Conservation (phyloP, 2,113 vertebrate species). For the Hucho hucho region DNA sequence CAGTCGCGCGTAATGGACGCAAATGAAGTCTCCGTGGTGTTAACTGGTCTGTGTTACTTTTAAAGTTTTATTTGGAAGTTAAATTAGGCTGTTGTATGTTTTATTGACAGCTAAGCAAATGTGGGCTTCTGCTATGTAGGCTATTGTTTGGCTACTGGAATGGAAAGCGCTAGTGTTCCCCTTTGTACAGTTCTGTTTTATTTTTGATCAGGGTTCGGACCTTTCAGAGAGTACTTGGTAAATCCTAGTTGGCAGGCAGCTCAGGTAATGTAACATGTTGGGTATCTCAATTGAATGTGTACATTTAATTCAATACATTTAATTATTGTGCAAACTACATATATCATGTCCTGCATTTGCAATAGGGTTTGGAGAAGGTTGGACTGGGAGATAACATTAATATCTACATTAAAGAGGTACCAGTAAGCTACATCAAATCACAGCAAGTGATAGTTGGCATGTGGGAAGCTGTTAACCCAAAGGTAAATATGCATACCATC, state of each 20-base stretch:
- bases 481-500: constrained; percentile 68
- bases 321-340: too few relatives aligned
- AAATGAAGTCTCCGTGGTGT: too few relatives aligned
- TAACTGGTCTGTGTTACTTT: too few relatives aligned
- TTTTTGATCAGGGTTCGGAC: constrained; percentile 78
- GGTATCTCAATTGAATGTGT: too few relatives aligned
- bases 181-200: not conserved
- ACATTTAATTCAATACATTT: too few relatives aligned
- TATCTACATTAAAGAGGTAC: constrained; percentile 63
- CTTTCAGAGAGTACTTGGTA: constrained; percentile 78
- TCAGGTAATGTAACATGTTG: constrained; percentile 60
- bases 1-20: too few relatives aligned
- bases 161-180: constrained; percentile 11
- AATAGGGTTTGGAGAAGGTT: constrained; percentile 81
- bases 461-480: constrained; percentile 77
- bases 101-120: too few relatives aligned
- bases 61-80: not conserved
- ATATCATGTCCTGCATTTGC: too few relatives aligned
- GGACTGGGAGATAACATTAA: constrained; percentile 62
- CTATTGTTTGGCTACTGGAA: not conserved
- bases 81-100: not conserved
- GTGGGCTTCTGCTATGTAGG: too few relatives aligned
- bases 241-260: constrained; percentile 87
- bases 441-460: constrained; percentile 66
- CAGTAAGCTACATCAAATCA: constrained; percentile 77